These are phyloP conservation scores for Coptodon rendalli DNA, from an alignment of 2,113 vertebrate species.

Conservation along the genomic window DNA sequence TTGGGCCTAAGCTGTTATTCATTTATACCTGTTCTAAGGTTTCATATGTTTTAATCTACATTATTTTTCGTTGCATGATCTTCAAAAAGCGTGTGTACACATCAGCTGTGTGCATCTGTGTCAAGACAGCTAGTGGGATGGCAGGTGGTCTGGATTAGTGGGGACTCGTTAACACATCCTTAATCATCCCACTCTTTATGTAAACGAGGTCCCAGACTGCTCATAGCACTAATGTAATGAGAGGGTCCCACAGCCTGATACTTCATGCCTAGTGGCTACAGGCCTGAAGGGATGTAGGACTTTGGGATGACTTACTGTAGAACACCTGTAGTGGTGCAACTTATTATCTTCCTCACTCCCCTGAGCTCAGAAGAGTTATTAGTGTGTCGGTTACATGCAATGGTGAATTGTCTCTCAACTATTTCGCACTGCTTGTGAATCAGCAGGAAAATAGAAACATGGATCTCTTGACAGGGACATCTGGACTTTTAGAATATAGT, in stretches of 20 bases:
- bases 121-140: not conserved
- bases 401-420: not conserved
- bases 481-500: not conserved
- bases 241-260: slow-evolving; percentile 22
- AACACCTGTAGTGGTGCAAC: slow-evolving; percentile 42
- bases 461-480: not conserved
- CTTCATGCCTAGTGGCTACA: slow-evolving; percentile 18
- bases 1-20: not conserved
- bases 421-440: not conserved
- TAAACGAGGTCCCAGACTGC: slow-evolving; percentile 48
- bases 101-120: not conserved
- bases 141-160: slow-evolving; percentile 64
- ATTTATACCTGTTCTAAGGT: not conserved
- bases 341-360: slow-evolving; percentile 31
- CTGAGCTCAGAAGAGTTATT: slow-evolving; percentile 4
- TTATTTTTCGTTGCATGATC: not conserved
- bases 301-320: slow-evolving; percentile 21
- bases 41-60: not conserved
- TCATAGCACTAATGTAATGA: slow-evolving; percentile 45
- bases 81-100: not conserved
- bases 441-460: not conserved
- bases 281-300: slow-evolving; percentile 25
- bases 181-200: slow-evolving; percentile 69
- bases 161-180: slow-evolving; percentile 62
- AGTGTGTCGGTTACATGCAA: slow-evolving; percentile 8